Percentiles rank a stretch among this genome's conserved stretches.
Conservation (phyloP, 2,888 invertebrate species). For the Phymatocera aterrima region DNA sequence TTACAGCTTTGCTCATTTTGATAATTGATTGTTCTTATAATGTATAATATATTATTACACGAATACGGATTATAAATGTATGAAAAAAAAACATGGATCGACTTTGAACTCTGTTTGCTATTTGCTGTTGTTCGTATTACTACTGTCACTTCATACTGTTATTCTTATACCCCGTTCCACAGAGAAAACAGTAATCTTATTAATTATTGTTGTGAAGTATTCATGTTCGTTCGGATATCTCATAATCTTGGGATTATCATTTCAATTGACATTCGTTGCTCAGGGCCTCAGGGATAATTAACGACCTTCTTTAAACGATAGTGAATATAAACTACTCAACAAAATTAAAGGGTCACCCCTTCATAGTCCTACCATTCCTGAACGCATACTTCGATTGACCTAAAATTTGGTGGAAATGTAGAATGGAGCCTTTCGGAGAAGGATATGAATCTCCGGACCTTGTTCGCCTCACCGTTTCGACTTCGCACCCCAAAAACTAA, state of each 20-base stretch:
- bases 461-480: no score
- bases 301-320: not conserved
- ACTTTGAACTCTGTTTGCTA: constrained; percentile 9
- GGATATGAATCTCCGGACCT: no score
- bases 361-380: no score
- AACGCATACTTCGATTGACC: no score
- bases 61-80: not conserved
- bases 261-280: not conserved
- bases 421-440: no score
- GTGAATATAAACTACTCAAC: not conserved
- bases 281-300: not conserved
- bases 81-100: not conserved
- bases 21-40: not conserved
- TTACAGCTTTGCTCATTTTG: not conserved
- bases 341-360: no score
- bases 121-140: not conserved
- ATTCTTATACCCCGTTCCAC: not conserved
- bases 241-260: not conserved
- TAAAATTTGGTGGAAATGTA: no score
- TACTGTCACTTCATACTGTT: not conserved
- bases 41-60: not conserved
- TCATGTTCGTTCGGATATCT: not conserved
- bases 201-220: constrained; percentile 1
- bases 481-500: no score
- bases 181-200: not conserved